Percentiles rank a stretch among this genome's conserved stretches.
These are phyloP conservation scores for Taphrorychus bicolor DNA, from an alignment of 2,888 invertebrate genomes.

Conservation along the genomic window DNA sequence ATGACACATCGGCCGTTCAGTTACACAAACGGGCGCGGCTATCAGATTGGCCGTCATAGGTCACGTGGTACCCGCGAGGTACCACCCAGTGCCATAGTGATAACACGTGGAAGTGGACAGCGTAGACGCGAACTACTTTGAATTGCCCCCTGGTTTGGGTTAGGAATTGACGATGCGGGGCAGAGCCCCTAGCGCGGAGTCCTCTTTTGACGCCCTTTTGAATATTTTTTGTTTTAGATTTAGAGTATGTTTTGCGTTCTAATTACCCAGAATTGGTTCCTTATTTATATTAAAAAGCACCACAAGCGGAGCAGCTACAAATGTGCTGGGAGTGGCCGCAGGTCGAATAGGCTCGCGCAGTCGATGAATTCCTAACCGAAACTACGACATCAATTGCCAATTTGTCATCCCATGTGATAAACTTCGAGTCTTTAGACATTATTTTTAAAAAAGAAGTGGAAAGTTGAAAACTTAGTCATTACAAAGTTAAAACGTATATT, in stretches of 20 bases:
- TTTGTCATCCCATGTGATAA: conserved; percentile 61
- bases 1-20: conserved; percentile 69
- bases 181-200: background rate
- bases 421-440: conserved; percentile 54
- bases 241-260: background rate
- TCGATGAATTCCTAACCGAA: conserved; percentile 6
- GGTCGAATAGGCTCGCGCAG: background rate
- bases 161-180: conserved; percentile 7
- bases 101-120: conserved; percentile 55
- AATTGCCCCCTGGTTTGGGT: conserved; percentile 23
- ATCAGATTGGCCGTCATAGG: conserved; percentile 91
- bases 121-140: conserved; percentile 50
- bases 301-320: background rate
- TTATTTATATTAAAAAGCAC: background rate
- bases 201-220: background rate
- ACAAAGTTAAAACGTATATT: conserved; percentile 47
- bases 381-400: conserved; percentile 54
- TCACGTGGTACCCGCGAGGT: conserved; percentile 46
- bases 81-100: conserved; percentile 60
- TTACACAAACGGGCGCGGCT: conserved; percentile 86
- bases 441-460: conserved; percentile 46
- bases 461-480: conserved; percentile 53
- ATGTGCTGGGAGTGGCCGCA: background rate
- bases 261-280: background rate
- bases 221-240: background rate